Evolutionary conservation across 2,797 vertebrate genomes (phyloP).

Genomic region (Emys orbicularis): DNA sequence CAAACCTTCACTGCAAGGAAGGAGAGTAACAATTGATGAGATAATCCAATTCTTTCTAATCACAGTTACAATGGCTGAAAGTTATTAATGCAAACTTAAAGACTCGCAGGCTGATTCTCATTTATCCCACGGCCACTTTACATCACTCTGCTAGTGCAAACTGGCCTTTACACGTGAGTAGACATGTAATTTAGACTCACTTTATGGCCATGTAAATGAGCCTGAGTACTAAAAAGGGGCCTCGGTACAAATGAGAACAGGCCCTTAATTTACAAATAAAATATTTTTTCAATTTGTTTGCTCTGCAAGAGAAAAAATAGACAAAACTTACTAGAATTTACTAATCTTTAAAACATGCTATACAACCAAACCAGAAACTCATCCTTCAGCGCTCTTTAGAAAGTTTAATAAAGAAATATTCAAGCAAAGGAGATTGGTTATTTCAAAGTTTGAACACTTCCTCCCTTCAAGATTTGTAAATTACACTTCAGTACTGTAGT

Average conservation of each 20-base stretch:
- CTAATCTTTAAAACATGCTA: neutral
- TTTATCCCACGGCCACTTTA: accelerated
- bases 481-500: neutral
- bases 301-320: neutral
- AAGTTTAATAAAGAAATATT: neutral
- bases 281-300: neutral
- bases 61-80: accelerated
- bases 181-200: accelerated
- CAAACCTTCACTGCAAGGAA: neutral
- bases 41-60: too few species aligned
- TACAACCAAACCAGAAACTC: neutral
- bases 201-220: neutral
- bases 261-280: neutral
- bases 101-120: accelerated
- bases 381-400: neutral
- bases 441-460: neutral
- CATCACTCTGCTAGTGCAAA: accelerated
- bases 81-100: neutral
- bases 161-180: accelerated
- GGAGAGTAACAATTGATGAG: neutral
- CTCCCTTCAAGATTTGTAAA: neutral
- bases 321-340: accelerated
- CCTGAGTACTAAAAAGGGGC: neutral
- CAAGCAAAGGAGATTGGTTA: neutral
- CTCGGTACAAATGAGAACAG: neutral